A percentile compares a stretch with the other conserved stretches of the same genome.
Evolutionary conservation across 2,888 invertebrate species (phyloP).

Genomic region (Salpingus planirostris): DNA sequence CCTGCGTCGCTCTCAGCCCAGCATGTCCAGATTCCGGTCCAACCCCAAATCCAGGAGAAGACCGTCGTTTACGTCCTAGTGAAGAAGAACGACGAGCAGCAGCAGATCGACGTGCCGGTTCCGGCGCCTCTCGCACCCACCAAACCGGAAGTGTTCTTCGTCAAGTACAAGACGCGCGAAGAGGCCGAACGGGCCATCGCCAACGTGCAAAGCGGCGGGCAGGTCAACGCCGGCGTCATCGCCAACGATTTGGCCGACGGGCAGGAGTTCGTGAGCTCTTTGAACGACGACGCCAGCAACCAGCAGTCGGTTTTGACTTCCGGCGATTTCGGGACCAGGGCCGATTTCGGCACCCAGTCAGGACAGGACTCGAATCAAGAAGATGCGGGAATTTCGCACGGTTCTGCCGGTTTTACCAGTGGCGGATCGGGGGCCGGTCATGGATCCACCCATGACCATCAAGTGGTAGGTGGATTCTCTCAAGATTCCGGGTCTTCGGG

Average conservation of each 20-base stretch:
- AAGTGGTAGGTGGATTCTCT: too few relatives aligned
- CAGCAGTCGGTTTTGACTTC: not conserved
- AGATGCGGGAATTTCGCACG: too few relatives aligned
- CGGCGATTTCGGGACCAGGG: not conserved
- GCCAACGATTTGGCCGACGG: constrained; percentile 1
- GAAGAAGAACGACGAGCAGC: constrained; percentile 63
- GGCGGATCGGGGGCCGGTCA: too few relatives aligned
- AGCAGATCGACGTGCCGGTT: constrained; percentile 66
- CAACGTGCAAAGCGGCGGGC: constrained; percentile 14
- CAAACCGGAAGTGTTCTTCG: constrained; percentile 86
- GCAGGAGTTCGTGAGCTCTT: constrained; percentile 1
- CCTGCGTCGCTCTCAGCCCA: constrained; percentile 24
- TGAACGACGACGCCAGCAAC: not conserved
- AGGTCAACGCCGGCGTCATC: constrained; percentile 7
- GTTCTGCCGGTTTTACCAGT: too few relatives aligned
- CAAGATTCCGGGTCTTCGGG: too few relatives aligned
- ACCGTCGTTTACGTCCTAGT: constrained; percentile 38
- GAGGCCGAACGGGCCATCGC: constrained; percentile 19
- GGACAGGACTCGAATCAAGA: too few relatives aligned
- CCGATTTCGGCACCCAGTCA: not conserved
- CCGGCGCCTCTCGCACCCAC: constrained; percentile 68
- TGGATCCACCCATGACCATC: too few relatives aligned
- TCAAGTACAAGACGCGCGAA: constrained; percentile 67
- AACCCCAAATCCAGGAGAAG: constrained; percentile 30
- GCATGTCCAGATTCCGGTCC: constrained; percentile 25